Conservation (phyloP, 2,888 invertebrate genomes). For the Pherbina coryleti region DNA sequence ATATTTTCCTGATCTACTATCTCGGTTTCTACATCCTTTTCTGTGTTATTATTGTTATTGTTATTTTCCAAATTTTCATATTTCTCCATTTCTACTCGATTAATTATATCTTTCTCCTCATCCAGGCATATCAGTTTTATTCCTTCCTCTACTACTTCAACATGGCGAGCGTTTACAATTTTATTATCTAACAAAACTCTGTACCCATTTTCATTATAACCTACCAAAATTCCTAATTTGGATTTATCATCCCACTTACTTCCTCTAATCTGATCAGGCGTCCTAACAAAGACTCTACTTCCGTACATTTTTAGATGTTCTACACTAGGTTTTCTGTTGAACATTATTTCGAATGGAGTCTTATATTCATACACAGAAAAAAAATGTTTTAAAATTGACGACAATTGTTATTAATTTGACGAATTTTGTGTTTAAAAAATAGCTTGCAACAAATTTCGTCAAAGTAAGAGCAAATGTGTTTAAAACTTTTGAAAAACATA, state of each 20-base stretch:
- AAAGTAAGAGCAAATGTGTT: too few relatives aligned
- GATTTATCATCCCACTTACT: constrained; percentile 9
- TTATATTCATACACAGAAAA: constrained; percentile 19
- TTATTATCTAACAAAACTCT: constrained; percentile 18
- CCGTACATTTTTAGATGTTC: constrained; percentile 27
- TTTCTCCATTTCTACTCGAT: constrained; percentile 22
- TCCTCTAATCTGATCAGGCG: neutral
- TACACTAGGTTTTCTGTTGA: constrained; percentile 30
- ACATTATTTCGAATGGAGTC: constrained; percentile 35
- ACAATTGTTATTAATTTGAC: too few relatives aligned
- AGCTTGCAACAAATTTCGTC: too few relatives aligned
- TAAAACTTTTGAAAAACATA: too few relatives aligned
- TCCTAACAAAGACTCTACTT: too few relatives aligned
- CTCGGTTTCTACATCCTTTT: neutral
- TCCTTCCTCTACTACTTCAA: constrained; percentile 53
- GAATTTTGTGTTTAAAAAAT: too few relatives aligned
- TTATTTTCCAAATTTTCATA: constrained; percentile 38
- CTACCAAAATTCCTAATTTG: neutral
- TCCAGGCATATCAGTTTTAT: constrained; percentile 46
- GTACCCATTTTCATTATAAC: constrained; percentile 6
- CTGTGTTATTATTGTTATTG: neutral
- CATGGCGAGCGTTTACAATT: constrained; percentile 52
- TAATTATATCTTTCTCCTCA: constrained; percentile 21
- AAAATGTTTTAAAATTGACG: too few relatives aligned
- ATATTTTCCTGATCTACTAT: constrained; percentile 30